Evolutionary conservation across 2,113 vertebrate species (phyloP).

Genomic region (Pterocles gutturalis): DNA sequence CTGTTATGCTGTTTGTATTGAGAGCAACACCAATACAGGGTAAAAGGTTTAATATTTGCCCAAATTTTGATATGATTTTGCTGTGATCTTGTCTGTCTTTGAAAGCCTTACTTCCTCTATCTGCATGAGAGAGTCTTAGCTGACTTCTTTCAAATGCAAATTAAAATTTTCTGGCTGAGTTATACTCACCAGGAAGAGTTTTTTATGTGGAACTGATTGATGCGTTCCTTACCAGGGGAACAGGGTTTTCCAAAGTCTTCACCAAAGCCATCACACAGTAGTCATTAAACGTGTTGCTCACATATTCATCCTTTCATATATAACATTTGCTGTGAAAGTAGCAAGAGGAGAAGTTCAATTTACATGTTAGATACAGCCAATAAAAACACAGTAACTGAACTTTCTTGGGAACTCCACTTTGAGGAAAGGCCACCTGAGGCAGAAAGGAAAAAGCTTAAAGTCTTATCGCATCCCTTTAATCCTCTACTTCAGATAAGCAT

Average conservation of each 20-base stretch:
- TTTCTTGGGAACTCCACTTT: neutral
- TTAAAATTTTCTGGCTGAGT: neutral
- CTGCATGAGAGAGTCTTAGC: neutral
- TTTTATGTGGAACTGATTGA: neutral
- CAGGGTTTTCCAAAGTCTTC: neutral
- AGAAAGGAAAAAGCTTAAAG: neutral
- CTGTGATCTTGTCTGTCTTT: neutral
- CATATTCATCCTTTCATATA: neutral
- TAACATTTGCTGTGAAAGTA: neutral
- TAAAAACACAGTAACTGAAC: neutral
- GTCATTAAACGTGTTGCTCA: neutral
- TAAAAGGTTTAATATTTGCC: neutral
- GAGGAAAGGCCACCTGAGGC: neutral
- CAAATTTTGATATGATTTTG: neutral
- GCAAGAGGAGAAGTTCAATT: neutral
- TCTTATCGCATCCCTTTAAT: neutral
- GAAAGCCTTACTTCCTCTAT: neutral
- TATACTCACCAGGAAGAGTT: neutral
- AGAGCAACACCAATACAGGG: neutral
- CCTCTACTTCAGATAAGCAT: neutral
- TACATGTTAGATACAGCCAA: neutral
- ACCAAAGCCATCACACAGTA: neutral
- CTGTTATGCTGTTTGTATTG: neutral
- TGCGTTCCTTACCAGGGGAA: neutral
- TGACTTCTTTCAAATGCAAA: slow-evolving; percentile 5